These are phyloP conservation scores for Miniopterus natalensis DNA, from an alignment of 2,113 vertebrate species.

Conservation along the genomic window DNA sequence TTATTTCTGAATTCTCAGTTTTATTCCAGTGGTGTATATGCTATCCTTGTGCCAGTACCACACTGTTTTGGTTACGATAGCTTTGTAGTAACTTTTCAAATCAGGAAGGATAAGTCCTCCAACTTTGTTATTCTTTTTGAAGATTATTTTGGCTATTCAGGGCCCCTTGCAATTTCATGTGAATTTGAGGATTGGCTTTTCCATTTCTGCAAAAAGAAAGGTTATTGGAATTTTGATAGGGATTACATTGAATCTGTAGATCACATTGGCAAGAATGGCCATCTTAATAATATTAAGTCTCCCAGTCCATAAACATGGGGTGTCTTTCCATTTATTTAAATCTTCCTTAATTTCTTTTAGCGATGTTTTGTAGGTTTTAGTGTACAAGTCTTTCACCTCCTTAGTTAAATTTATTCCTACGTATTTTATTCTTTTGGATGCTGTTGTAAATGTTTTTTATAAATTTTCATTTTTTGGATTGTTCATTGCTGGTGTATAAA, in stretches of 20 bases:
- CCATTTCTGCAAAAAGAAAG: not conserved
- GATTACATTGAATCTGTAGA: not conserved
- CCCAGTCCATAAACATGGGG: not conserved
- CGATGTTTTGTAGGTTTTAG: not conserved
- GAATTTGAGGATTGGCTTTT: conserved; percentile 7
- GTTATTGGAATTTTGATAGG: not conserved
- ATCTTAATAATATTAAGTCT: not conserved
- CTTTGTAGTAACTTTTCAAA: conserved; percentile 35
- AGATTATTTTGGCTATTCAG: not conserved
- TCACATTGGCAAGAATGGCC: not conserved
- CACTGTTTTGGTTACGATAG: not conserved
- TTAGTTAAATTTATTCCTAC: conserved; percentile 23
- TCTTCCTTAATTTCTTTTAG: conserved; percentile 2
- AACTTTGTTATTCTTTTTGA: not conserved
- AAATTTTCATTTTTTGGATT: not conserved
- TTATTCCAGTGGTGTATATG: not conserved
- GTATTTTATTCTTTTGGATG: not conserved
- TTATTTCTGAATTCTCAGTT: not conserved
- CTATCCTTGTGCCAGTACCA: not conserved
- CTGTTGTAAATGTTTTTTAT: not conserved
- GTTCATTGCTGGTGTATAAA: not conserved
- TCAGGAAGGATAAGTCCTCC: not conserved
- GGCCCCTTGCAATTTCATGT: not conserved
- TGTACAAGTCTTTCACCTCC: not conserved
- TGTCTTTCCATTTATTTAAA: not conserved